A percentile compares a stretch with the other conserved stretches of the same genome.
Evolutionary conservation across 1,140 invertebrate species (phyloP).

Genomic region (Stegodyphus dumicola): DNA sequence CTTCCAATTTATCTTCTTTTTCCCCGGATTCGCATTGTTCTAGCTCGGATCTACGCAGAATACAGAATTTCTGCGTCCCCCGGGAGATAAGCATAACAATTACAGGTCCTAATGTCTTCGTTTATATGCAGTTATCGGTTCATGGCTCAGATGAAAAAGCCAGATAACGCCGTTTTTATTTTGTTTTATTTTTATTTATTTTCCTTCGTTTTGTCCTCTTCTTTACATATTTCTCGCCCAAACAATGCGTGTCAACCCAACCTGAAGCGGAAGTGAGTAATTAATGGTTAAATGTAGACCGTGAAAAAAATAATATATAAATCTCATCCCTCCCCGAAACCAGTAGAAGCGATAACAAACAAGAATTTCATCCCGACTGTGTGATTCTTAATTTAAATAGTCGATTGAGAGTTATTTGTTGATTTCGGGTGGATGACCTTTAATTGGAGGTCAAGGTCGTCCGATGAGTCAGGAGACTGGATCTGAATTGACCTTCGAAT

Average conservation of each 20-base stretch:
- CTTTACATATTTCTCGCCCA: not conserved
- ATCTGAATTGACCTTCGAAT: too few species aligned
- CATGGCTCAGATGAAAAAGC: not conserved
- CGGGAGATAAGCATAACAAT: slow-evolving; percentile 4
- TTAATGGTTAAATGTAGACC: slow-evolving; percentile 11
- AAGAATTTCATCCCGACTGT: not conserved
- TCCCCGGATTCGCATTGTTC: not conserved
- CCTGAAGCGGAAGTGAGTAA: slow-evolving; percentile 6
- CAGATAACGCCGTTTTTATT: not conserved
- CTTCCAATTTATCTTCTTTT: slow-evolving; percentile 6
- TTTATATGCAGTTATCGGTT: slow-evolving; percentile 26
- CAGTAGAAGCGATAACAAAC: not conserved
- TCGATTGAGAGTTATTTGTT: not conserved
- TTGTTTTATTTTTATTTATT: too few species aligned
- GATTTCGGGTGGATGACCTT: not conserved
- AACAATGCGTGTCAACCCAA: not conserved
- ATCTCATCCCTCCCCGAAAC: not conserved
- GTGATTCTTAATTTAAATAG: not conserved
- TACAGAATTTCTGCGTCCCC: not conserved
- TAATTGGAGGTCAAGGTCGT: not conserved
- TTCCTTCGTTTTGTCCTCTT: not conserved
- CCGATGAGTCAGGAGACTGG: not conserved
- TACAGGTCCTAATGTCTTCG: slow-evolving; percentile 13
- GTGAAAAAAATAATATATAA: not conserved
- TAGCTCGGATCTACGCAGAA: not conserved